Evolutionary conservation across 2,113 vertebrate species (phyloP).

Genomic region (Larimichthys polyactis): DNA sequence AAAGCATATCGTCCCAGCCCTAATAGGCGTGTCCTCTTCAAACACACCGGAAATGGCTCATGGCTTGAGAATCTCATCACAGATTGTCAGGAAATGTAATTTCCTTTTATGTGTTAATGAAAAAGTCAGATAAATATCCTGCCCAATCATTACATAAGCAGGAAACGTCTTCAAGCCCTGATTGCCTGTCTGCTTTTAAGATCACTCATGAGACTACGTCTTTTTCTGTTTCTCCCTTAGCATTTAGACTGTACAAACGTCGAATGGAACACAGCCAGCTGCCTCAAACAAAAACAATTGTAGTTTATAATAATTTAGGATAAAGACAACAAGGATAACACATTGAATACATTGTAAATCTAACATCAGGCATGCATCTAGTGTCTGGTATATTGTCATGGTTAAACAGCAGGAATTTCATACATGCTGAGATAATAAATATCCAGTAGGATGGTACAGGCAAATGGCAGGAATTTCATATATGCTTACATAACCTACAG

Average conservation of each 20-base stretch:
- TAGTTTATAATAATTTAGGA: too few species aligned
- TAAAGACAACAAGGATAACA: too few species aligned
- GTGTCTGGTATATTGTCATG: too few species aligned
- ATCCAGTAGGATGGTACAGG: neutral
- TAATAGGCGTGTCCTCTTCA: too few species aligned
- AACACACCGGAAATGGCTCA: conserved; percentile 7
- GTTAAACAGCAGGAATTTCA: neutral
- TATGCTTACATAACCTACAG: neutral
- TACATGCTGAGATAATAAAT: neutral
- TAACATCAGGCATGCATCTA: too few species aligned
- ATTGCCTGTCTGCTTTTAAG: neutral
- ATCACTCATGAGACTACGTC: neutral
- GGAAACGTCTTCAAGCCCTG: conserved; percentile 3
- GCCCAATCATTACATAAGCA: neutral
- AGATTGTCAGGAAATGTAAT: conserved; percentile 33
- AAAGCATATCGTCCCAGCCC: too few species aligned
- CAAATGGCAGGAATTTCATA: neutral
- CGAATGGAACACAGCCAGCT: too few species aligned
- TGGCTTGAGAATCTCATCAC: neutral
- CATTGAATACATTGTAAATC: too few species aligned
- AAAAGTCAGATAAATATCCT: neutral
- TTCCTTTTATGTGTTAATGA: conserved; percentile 16
- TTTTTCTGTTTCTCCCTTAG: too few species aligned
- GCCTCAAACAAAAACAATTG: too few species aligned
- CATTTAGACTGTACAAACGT: too few species aligned